Evolutionary conservation across 2,113 vertebrate genomes (phyloP).

Genomic region (Oryzias celebensis): DNA sequence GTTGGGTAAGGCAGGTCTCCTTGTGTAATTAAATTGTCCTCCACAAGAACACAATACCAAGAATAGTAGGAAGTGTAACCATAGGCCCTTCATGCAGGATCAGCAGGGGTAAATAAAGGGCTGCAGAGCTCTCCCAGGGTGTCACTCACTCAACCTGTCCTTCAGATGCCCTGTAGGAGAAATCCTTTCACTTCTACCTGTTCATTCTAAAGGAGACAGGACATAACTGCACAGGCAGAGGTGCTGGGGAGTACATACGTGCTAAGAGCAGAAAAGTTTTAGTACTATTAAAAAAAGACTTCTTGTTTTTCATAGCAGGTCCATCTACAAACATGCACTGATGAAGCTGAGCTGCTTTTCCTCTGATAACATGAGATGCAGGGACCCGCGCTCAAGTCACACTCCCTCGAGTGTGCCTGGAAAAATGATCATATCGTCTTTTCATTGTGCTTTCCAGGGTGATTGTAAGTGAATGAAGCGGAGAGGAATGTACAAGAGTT

Average conservation of each 20-base stretch:
- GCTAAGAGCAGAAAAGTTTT: neutral
- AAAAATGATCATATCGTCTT: conserved; percentile 38
- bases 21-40: conserved; percentile 9
- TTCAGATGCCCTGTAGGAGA: conserved; percentile 50
- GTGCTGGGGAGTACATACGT: neutral
- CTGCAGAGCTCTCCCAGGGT: conserved; percentile 10
- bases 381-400: conserved; percentile 2
- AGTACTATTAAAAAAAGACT: neutral
- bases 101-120: conserved; percentile 60
- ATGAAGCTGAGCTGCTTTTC: no score
- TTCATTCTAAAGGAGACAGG: conserved; percentile 17
- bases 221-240: conserved; percentile 5
- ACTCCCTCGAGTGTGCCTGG: conserved; percentile 39
- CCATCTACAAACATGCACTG: neutral
- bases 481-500: neutral
- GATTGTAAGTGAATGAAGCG: neutral
- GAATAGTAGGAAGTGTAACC: conserved; percentile 30
- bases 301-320: neutral
- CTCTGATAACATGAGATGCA: conserved; percentile 25
- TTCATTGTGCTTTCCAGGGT: neutral
- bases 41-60: conserved; percentile 27
- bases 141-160: conserved; percentile 46
- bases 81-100: conserved; percentile 53
- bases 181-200: conserved; percentile 38
- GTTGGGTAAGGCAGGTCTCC: conserved; percentile 19